phyloP scores from a whole-genome alignment of 2,888 invertebrate species.

The Diadegma fenestrale region DNA sequence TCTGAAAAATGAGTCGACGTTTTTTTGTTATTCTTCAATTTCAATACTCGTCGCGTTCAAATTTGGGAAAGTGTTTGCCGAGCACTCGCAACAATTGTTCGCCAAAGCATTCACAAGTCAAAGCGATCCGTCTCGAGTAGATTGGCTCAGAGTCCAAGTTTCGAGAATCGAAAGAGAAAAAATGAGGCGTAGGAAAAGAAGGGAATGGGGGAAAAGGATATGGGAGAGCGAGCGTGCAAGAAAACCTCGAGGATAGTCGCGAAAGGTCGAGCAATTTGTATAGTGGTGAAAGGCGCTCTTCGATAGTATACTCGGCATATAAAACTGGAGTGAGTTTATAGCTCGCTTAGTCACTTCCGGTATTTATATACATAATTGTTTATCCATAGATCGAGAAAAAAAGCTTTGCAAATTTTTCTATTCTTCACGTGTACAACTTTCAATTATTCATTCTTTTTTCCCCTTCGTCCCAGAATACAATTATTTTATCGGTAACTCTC shows the following conservation, averaged over 20 bases:
- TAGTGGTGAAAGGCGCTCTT: constrained; percentile 63
- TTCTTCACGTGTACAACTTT: constrained; percentile 20
- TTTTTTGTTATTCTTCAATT: neutral
- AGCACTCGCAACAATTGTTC: neutral
- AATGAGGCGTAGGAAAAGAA: neutral
- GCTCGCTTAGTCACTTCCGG: constrained; percentile 58
- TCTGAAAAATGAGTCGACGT: neutral
- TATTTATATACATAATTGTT: constrained; percentile 19
- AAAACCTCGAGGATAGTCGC: constrained; percentile 35
- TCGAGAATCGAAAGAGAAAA: neutral
- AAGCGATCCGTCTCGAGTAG: neutral
- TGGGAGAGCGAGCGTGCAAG: neutral
- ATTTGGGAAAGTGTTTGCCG: neutral
- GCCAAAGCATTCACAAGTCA: neutral
- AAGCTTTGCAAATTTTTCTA: constrained; percentile 27
- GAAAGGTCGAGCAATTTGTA: constrained; percentile 64
- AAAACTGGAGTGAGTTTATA: constrained; percentile 56
- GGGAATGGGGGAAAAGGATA: neutral
- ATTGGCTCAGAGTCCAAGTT: neutral
- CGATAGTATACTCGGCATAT: constrained; percentile 27
- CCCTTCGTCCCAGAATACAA: neutral
- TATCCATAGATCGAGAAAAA: neutral
- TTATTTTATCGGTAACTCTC: neutral
- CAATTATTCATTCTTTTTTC: constrained; percentile 9
- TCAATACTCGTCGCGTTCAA: neutral